Evolutionary conservation across 2,888 invertebrate species (phyloP), one percentile per base, ranked within the genome.

Genomic region (Pandemis cinnamomeana): DNA sequence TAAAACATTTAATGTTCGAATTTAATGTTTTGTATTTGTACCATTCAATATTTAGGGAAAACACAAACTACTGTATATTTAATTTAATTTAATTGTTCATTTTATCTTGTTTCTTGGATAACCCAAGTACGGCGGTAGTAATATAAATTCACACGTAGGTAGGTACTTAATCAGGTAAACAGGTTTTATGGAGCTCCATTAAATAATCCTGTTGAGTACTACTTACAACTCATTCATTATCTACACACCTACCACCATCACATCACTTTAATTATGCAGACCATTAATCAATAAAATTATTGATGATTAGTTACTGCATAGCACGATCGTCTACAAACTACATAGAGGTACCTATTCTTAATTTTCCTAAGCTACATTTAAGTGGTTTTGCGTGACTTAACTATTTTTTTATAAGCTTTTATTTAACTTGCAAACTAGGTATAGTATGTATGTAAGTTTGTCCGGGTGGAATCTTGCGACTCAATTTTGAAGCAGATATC

Each of bases 311-410:
- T 15, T 6, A 53, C n/a, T 15, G 8, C n/a, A 53, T 2, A 10
- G 48, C 48, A 53, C 15, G 5, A 53, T n/a, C 53, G 53, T 53
- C 44, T 44, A 8, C 44, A 44, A 44, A 44, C 44, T 44, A 44
- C 5, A 8, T 7, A 44, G 20, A 20, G 20, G 20, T 8, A 48
- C 10, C 10, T 48, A 48, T 48, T 48, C 48, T 10, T 48, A 48
- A 48, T 10, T 8, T 44, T 44, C 36, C 27, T 36, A 36, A 36
- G 27, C 27, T 46, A 13, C 48, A 11, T 66, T 8, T 71, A 71
- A 71, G 64, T 66, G 71, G 48, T 66, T 64, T 48, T 71, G 36
- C 71, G 66, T 71, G 71, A 71, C 64, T 66, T 71, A 5, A 13
- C 11, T 48, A 48, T 48, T 48, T 11, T 48, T 48, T 48, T 48